Percentiles rank a stretch among this genome's conserved stretches.
Conservation (phyloP, 2,797 vertebrate species). For the Gastrophryne carolinensis region DNA sequence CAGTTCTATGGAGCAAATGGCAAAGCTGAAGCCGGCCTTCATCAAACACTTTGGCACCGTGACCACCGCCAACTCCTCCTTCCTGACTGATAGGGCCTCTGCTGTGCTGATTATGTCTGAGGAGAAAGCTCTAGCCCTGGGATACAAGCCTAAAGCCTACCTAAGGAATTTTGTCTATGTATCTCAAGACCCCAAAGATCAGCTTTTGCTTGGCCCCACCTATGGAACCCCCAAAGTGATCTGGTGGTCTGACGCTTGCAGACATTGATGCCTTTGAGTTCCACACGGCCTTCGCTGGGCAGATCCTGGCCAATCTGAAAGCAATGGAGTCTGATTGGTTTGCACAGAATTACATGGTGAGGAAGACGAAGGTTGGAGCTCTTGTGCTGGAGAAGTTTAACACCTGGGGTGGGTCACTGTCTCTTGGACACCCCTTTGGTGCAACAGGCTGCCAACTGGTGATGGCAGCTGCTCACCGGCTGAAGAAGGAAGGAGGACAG, state of each 20-base stretch:
- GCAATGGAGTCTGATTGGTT: conserved; percentile 98
- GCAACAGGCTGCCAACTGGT: conserved; percentile 92
- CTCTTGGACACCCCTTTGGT: conserved; percentile 90
- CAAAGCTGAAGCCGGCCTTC: conserved; percentile 87
- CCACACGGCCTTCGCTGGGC: conserved; percentile 94
- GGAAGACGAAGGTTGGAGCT: conserved; percentile 84
- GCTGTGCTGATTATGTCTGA: conserved; percentile 95
- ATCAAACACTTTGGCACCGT: conserved; percentile 92
- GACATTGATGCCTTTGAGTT: conserved; percentile 95
- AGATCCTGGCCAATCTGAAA: conserved; percentile 93
- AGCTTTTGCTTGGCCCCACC: conserved; percentile 88
- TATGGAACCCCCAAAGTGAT: conserved; percentile 89
- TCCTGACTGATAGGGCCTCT: conserved; percentile 92
- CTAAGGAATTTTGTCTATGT: conserved; percentile 95
- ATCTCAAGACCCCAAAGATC: conserved; percentile 97
- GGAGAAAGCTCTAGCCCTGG: conserved; percentile 93
- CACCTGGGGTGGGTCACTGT: conserved; percentile 90
- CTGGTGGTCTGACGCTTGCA: conserved; percentile 80
- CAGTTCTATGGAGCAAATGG: conserved; percentile 86
- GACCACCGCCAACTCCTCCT: conserved; percentile 94
- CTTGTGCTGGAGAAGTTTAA: conserved; percentile 94
- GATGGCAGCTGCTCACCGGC: conserved; percentile 83
- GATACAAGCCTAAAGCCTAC: conserved; percentile 95
- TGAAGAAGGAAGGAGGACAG: conserved; percentile 89
- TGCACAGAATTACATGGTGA: conserved; percentile 91